Base-by-base conservation (phyloP, 2,797 vertebrate genomes). In the Lutjanus campechanus region DNA sequence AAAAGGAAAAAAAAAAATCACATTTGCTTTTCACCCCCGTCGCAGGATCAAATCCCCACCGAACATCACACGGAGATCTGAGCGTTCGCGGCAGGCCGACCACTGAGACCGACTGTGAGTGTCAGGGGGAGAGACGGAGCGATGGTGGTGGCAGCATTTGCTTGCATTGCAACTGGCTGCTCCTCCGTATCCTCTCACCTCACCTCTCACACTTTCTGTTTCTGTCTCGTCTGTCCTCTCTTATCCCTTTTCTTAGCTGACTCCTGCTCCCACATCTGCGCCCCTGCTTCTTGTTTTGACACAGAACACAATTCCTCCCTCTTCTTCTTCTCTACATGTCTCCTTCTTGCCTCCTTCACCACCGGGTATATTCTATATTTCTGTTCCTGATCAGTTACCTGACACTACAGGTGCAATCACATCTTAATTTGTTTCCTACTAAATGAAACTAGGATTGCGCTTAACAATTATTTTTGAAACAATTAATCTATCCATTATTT, bases 11-110 rank as follows among this genome's bases (percentile, higher is more conserved):
- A 16, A 22, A 8, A 8, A 29, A 64, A 56, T 60, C 22, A 29
- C 61, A 49, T 82, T 85, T 81, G 62, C 79, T 73, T 84, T 73
- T 82, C 61, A 69, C 44, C 13, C n/a, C 16, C 16, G 49, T 64
- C 1, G 1, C 64, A 62, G 76, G 64, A 69, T 63, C 51, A 73
- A 72, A 73, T 56, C 40, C 60, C 62, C 13, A 0, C 40, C 2
- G 54, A 22, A 70, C 55, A 29, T 61, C 62, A 75, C 74, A 62
- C 43, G 11, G 60, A 20, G 69, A 77, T 68, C 60, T 63, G 73
- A 79, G 60, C 73, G 46, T 61, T 66, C 46, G 59, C 44, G 43
- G 53, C 66, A 75, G 62, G 43, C 54, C 29, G 8, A 73, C 74
- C 50, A 17, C 81, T 25, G 85, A 83, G 71, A 59, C 62, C 20